These are phyloP conservation scores for Scalopus aquaticus DNA, from an alignment of 2,113 vertebrate genomes.

Conservation along the genomic window DNA sequence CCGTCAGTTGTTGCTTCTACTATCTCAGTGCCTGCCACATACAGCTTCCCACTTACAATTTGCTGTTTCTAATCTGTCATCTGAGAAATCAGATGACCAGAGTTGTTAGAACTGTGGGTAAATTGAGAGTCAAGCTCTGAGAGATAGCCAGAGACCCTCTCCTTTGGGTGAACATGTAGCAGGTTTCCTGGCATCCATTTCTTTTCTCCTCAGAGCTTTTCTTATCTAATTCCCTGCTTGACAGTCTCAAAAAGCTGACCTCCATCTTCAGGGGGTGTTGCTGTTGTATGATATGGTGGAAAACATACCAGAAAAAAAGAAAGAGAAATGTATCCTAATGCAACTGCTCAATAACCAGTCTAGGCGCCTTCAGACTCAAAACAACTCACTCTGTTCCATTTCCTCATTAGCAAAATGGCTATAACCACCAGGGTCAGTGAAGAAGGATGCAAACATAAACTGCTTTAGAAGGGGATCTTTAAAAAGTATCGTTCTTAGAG, in stretches of 20 bases:
- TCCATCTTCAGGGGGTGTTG: background rate
- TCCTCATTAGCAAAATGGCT: background rate
- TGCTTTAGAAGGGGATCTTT: background rate
- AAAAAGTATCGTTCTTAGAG: background rate
- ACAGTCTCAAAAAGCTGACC: slow-evolving; percentile 32
- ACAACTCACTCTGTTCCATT: background rate
- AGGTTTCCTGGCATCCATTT: background rate
- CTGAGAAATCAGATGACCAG: slow-evolving; percentile 58
- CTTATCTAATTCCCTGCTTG: slow-evolving; percentile 9
- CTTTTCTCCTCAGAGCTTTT: background rate
- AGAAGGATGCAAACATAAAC: background rate
- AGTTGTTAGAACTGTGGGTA: slow-evolving; percentile 39
- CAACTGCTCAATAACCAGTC: background rate
- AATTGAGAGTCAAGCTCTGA: slow-evolving; percentile 41
- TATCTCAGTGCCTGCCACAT: background rate
- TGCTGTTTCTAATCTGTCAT: slow-evolving; percentile 62
- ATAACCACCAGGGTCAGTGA: background rate
- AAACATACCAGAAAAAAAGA: background rate
- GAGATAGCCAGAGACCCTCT: slow-evolving; percentile 43
- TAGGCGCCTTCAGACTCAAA: background rate
- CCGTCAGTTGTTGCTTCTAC: background rate
- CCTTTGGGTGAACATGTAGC: background rate
- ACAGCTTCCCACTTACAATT: background rate
- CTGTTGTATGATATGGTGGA: background rate
- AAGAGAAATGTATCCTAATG: accelerated